These are phyloP conservation scores for Venturia canescens DNA, from an alignment of 1,140 invertebrate species.

Conservation along the genomic window DNA sequence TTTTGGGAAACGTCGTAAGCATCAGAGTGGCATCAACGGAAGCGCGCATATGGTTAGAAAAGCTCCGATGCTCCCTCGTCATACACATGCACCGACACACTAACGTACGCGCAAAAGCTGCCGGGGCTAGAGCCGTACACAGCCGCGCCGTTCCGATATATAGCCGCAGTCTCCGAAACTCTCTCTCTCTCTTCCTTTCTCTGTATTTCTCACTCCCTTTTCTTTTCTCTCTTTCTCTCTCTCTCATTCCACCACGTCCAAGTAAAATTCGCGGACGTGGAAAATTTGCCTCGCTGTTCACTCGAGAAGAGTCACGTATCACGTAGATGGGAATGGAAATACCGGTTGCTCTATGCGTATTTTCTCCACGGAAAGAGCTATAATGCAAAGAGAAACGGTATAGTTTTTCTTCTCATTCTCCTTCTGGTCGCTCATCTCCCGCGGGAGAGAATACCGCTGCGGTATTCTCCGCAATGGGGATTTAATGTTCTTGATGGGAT, in stretches of 20 bases:
- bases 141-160: not conserved
- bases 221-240: not conserved
- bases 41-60: conserved; percentile 2
- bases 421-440: not conserved
- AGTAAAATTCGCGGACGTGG: conserved; percentile 37
- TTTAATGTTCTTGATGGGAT: not conserved
- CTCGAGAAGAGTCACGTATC: conserved; percentile 24
- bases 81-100: not conserved
- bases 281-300: conserved; percentile 35
- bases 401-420: not conserved
- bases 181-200: not conserved
- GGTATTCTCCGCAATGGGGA: conserved; percentile 33
- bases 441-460: not conserved
- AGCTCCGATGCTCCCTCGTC: not conserved
- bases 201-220: not conserved
- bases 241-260: conserved; percentile 31
- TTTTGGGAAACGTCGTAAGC: not conserved
- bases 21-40: conserved; percentile 38
- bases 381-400: not conserved
- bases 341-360: conserved; percentile 29
- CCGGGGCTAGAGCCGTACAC: not conserved
- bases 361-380: not conserved
- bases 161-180: not conserved
- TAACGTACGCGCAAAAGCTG: not conserved
- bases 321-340: conserved; percentile 30